These are phyloP conservation scores for Blastobasis lacticolella DNA, from an alignment of 2,888 invertebrate species.

Conservation along the genomic window DNA sequence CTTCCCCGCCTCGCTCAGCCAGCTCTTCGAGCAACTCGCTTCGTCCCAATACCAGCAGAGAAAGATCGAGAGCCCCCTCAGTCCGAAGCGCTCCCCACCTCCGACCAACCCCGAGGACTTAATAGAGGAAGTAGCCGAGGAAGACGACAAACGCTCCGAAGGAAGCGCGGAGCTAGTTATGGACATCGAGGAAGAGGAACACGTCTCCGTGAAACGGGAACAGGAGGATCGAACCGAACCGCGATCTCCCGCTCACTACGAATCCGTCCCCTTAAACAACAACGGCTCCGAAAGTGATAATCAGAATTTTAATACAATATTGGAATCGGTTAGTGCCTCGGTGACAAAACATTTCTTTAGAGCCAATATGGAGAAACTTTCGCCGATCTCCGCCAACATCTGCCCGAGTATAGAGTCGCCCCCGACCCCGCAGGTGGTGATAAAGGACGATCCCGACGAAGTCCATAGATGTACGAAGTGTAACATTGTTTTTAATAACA, in stretches of 20 bases:
- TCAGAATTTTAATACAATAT: constrained; percentile 79
- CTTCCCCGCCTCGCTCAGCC: constrained; percentile 74
- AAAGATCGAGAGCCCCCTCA: constrained; percentile 44
- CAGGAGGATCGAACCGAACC: constrained; percentile 42
- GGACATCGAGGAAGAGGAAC: constrained; percentile 78
- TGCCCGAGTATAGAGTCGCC: constrained; percentile 53
- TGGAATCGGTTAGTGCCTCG: constrained; percentile 83
- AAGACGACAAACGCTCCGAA: constrained; percentile 66
- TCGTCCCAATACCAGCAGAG: constrained; percentile 65
- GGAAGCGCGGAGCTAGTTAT: constrained; percentile 78
- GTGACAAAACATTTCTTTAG: constrained; percentile 83
- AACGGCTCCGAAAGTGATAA: constrained; percentile 46
- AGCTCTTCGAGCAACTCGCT: constrained; percentile 78
- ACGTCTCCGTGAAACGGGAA: constrained; percentile 60
- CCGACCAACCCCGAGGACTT: constrained; percentile 74
- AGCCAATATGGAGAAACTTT: constrained; percentile 79
- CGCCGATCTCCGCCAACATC: constrained; percentile 69
- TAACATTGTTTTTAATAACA: constrained; percentile 72
- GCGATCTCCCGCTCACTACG: constrained; percentile 34
- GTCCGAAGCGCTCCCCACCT: constrained; percentile 41
- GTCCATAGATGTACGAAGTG: constrained; percentile 73
- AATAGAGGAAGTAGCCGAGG: constrained; percentile 76
- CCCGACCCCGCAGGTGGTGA: constrained; percentile 33
- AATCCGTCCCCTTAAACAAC: constrained; percentile 49
- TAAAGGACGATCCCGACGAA: constrained; percentile 58